These are phyloP conservation scores for Argyra leucocephala DNA, from an alignment of 2,888 invertebrate genomes.

Conservation along the genomic window DNA sequence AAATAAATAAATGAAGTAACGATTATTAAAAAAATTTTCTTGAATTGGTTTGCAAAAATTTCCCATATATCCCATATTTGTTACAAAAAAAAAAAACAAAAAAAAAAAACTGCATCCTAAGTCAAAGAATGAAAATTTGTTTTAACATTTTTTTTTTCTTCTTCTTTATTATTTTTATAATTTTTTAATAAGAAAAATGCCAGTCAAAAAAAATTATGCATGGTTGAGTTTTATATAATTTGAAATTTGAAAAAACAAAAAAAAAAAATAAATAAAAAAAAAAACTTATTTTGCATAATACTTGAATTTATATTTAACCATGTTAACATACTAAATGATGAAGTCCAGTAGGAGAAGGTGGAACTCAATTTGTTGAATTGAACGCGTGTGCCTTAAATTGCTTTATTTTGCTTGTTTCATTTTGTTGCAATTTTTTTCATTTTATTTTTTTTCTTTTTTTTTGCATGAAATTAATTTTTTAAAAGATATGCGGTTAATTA, in stretches of 20 bases:
- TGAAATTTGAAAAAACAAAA: too few relatives aligned
- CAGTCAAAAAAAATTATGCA: neutral
- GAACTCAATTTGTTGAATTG: constrained; percentile 1
- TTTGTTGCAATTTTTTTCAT: neutral
- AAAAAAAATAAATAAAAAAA: neutral
- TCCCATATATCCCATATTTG: too few relatives aligned
- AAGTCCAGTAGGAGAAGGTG: constrained; percentile 3
- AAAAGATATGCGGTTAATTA: constrained; percentile 6
- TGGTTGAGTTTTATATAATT: neutral
- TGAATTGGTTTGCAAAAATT: neutral
- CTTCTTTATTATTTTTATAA: too few relatives aligned
- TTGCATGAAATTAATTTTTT: neutral
- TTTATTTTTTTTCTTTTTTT: neutral
- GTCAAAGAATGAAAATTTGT: neutral
- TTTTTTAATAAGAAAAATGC: neutral
- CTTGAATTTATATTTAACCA: neutral
- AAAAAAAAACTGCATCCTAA: too few relatives aligned
- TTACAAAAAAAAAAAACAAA: too few relatives aligned
- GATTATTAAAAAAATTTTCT: neutral
- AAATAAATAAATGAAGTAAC: neutral
- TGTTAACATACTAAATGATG: neutral
- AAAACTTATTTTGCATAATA: neutral
- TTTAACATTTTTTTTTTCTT: too few relatives aligned
- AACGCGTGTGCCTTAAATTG: neutral
- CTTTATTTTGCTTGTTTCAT: neutral